Conservation (phyloP, 92 coral and sea anemone species). For the Epizoanthus illoricatus region DNA sequence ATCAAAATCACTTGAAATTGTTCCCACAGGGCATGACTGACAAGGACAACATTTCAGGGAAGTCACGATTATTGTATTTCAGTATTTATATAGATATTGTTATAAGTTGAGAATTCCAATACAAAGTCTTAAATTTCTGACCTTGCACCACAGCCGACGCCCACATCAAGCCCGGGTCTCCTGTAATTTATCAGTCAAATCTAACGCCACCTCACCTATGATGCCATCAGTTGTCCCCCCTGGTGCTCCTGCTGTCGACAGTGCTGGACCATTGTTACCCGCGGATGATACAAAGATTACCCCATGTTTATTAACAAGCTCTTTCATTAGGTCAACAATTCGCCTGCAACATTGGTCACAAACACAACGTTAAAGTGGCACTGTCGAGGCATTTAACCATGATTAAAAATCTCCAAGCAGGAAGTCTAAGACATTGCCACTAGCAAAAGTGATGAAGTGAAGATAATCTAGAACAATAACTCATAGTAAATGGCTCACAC, state of each 20-base stretch:
- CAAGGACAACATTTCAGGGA: not conserved
- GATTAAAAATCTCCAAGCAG: not conserved
- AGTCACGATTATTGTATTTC: no score
- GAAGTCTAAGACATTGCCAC: no score
- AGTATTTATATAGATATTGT: no score
- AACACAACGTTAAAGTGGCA: not conserved
- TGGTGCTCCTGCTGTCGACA: conserved; percentile 94
- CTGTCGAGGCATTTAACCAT: not conserved
- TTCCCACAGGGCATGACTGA: no score
- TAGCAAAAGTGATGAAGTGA: no score
- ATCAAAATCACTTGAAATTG: no score
- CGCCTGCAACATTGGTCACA: conserved; percentile 60
- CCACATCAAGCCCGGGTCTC: not conserved
- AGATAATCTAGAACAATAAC: no score
- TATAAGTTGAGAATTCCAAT: no score
- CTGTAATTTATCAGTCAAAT: not conserved
- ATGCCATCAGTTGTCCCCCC: conserved; percentile 94
- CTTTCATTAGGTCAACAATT: conserved; percentile 83
- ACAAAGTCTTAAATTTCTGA: not conserved
- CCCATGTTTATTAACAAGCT: conserved; percentile 92
- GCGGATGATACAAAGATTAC: conserved; percentile 95
- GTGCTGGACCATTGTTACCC: conserved; percentile 98
- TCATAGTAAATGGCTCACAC: no score
- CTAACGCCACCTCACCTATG: conserved; percentile 65
- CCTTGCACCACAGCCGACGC: not conserved